Evolutionary conservation across 1,140 invertebrate genomes (phyloP).

Genomic region (Xylocopa sonorina): DNA sequence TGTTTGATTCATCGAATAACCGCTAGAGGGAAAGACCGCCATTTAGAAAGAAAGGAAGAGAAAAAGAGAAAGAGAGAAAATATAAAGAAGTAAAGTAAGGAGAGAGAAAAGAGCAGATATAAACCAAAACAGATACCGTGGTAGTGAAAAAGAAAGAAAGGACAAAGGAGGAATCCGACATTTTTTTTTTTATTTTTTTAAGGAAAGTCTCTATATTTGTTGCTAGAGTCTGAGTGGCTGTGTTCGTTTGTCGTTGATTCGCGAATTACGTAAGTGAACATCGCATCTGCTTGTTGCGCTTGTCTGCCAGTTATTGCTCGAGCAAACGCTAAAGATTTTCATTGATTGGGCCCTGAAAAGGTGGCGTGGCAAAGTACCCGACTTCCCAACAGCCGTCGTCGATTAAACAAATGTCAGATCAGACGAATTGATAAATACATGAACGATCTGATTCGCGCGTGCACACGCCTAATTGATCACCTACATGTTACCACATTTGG

Average conservation of each 20-base stretch:
- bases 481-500: background rate
- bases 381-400: constrained; percentile 10
- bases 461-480: background rate
- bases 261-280: constrained; percentile 57
- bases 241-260: constrained; percentile 24
- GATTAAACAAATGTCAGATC: constrained; percentile 19
- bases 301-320: constrained; percentile 52
- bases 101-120: background rate
- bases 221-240: background rate
- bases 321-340: constrained; percentile 51
- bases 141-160: background rate
- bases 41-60: background rate
- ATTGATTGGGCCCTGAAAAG: constrained; percentile 57
- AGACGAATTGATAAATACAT: constrained; percentile 51
- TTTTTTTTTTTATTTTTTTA: too few relatives aligned
- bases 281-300: constrained; percentile 49
- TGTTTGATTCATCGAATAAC: background rate
- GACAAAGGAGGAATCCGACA: background rate
- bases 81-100: background rate
- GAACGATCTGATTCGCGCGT: background rate
- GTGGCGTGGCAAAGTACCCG: constrained; percentile 16
- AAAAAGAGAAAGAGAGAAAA: too few relatives aligned
- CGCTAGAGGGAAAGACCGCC: background rate
- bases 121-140: background rate
- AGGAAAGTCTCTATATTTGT: constrained; percentile 29